phyloP scores from a whole-genome alignment of 2,888 invertebrate genomes.

The Tyria jacobaeae region DNA sequence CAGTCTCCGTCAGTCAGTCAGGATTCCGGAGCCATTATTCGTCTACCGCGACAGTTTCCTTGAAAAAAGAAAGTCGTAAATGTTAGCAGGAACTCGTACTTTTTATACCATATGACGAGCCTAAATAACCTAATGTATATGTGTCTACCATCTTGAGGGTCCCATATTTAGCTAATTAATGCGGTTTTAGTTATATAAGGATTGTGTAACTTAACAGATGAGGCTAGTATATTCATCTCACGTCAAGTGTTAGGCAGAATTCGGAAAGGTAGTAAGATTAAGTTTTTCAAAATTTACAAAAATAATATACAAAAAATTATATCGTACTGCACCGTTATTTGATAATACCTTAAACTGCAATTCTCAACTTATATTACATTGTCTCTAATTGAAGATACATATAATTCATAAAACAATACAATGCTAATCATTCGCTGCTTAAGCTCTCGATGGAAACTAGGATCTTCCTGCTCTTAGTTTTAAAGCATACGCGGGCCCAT shows the following conservation, averaged over 20 bases:
- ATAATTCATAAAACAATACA: constrained; percentile 25
- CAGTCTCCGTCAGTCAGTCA: background rate
- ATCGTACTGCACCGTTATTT: background rate
- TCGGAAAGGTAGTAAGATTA: background rate
- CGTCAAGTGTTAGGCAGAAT: background rate
- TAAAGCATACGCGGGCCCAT: constrained; percentile 59
- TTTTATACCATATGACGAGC: background rate
- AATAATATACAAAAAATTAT: background rate
- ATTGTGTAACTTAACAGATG: background rate
- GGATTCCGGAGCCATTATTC: background rate
- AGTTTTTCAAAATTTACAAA: background rate
- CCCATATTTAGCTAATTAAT: background rate
- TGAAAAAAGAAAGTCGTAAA: background rate
- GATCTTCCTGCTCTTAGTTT: constrained; percentile 52
- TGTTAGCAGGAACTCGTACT: background rate
- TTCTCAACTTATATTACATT: constrained; percentile 22
- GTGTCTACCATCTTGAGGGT: background rate
- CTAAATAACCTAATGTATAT: background rate
- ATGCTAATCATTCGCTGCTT: constrained; percentile 24
- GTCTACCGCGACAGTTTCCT: background rate
- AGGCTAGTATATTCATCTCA: background rate
- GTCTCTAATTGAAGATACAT: constrained; percentile 29
- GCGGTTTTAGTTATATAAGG: background rate
- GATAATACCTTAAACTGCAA: background rate
- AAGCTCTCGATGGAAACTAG: constrained; percentile 57